A percentile compares a stretch with the other conserved stretches of the same genome.
Evolutionary conservation across 2,888 invertebrate genomes (phyloP).

Genomic region (Cataglyphis altisquamis): DNA sequence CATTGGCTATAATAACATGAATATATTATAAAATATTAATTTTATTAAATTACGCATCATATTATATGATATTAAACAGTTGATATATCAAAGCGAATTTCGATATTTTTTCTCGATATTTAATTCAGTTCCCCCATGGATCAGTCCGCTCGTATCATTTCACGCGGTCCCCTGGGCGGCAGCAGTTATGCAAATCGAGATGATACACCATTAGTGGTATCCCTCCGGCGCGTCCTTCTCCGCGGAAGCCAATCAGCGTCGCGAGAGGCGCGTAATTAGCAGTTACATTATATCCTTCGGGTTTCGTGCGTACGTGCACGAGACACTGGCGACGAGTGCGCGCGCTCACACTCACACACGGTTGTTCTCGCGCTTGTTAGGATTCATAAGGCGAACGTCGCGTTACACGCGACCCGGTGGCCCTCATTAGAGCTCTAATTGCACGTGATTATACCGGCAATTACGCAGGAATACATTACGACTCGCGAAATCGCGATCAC

Average conservation of each 20-base stretch:
- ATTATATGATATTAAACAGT: not conserved
- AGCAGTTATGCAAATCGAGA: conserved; percentile 54
- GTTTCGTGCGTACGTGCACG: conserved; percentile 34
- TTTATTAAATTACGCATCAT: not conserved
- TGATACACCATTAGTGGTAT: conserved; percentile 56
- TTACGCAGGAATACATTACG: conserved; percentile 77
- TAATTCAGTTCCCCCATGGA: conserved; percentile 9
- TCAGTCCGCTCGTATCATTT: conserved; percentile 14
- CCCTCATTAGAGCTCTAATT: conserved; percentile 80
- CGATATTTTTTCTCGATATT: not conserved
- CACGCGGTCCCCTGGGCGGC: conserved; percentile 33
- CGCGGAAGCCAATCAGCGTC: conserved; percentile 67
- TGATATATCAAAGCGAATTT: not conserved
- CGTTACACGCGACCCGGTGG: conserved; percentile 79
- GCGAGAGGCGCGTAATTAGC: conserved; percentile 66
- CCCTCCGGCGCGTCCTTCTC: conserved; percentile 53
- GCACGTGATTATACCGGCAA: conserved; percentile 79
- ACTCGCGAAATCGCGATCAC: conserved; percentile 71
- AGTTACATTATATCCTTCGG: conserved; percentile 64
- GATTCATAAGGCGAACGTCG: conserved; percentile 73
- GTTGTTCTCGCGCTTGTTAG: conserved; percentile 74
- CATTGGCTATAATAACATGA: not conserved
- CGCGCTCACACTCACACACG: conserved; percentile 18
- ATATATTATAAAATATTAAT: not conserved
- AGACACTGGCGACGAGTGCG: not conserved